Base-by-base conservation (phyloP, 2,888 invertebrate species). In the Ferrisia virgata region DNA sequence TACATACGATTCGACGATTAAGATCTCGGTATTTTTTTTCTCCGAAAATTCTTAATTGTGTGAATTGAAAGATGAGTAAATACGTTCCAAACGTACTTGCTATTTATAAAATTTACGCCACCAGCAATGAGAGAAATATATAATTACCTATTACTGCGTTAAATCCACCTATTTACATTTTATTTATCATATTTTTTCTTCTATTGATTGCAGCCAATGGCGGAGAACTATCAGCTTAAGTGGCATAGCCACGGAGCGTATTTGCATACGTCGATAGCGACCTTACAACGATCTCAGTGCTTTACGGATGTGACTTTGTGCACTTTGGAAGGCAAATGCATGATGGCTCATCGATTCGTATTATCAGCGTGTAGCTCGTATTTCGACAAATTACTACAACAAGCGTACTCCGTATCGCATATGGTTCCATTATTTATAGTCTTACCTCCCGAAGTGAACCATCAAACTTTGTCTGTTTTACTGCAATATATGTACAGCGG, bases 401-500 rank as follows among this genome's bases (percentile, higher is more conserved):
- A 86, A 0, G 86, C 84, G 25, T 85, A 85, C 33, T 47, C 76
- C 9, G 79, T 58, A 13, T 85, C 85, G 15, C 43, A 85, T 40
- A 82, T 84, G 88, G 90, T 6, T 89, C 89, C 85, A 89, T 53
- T 87, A n/a, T 86, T 94, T 86, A 92, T 94, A 79, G 93, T 95
- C 40, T 90, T 95, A 86, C 95, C 95, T 15, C 93, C 95, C 2
- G 95, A 95, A 88, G 93, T 95, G 86, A 93, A 93, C 47, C 93
- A 93, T 86, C 93, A 93, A 86, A 94, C 95, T 9, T 90, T 95
- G 86, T 94, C 94, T 88, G 94, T 94, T 86, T 90, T 95, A 22
- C 93, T 95, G 64, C 94, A 95, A 87, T 95, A 95, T 88, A 95
- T 95, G 94, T 95, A 95, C 89, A 93, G 93, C 88, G 93, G 93